A percentile compares a stretch with the other conserved stretches of the same genome.
Evolutionary conservation across 2,113 vertebrate genomes (phyloP).

Genomic region (Cettia cetti): DNA sequence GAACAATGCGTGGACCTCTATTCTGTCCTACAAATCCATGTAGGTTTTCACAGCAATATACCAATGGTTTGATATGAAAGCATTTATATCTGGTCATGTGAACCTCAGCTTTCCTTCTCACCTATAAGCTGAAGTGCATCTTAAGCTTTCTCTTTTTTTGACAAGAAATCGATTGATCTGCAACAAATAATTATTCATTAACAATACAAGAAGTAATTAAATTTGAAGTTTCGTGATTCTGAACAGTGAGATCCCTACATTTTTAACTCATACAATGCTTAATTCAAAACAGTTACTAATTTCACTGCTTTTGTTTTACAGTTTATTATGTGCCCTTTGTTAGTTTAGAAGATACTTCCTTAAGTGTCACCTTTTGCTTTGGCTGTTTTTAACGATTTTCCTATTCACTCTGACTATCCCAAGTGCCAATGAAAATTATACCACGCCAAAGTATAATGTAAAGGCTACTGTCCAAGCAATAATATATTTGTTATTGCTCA

Average conservation of each 20-base stretch:
- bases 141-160: not conserved
- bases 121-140: not conserved
- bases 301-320: not conserved
- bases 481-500: not conserved
- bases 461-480: not conserved
- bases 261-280: not conserved
- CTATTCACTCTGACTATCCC: not conserved
- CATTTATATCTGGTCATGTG: not conserved
- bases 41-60: not conserved
- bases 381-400: not conserved
- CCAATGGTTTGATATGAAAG: not conserved
- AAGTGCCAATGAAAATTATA: not conserved
- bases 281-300: conserved; percentile 1
- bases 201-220: not conserved
- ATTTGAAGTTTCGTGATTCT: not conserved
- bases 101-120: not conserved
- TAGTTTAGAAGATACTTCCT: not conserved
- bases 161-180: not conserved
- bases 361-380: not conserved
- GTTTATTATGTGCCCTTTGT: not conserved
- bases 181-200: not conserved
- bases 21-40: not conserved
- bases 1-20: not conserved
- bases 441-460: not conserved
- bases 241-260: not conserved